phyloP scores from a whole-genome alignment of 2,888 invertebrate species.

The Adineta ricciae region DNA sequence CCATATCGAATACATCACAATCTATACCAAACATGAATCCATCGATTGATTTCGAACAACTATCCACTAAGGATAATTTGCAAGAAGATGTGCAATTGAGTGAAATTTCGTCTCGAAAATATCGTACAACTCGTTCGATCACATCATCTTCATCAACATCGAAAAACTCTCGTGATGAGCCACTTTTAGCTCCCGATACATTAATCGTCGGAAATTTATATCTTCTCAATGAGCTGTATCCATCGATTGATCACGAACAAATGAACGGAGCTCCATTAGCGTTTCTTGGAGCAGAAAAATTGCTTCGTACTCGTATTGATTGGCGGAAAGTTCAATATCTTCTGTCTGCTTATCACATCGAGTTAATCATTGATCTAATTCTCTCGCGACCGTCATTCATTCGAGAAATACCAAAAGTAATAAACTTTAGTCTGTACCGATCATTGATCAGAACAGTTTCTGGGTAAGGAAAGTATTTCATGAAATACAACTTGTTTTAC shows the following conservation, averaged over 20 bases:
- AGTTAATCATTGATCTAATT: not conserved
- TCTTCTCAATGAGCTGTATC: not conserved
- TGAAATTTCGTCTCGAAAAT: not conserved
- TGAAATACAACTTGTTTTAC: not conserved
- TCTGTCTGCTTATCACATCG: not conserved
- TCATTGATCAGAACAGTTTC: not conserved
- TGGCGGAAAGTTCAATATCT: not conserved
- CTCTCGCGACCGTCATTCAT: not conserved
- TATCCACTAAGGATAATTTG: not conserved
- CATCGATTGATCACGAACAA: not conserved
- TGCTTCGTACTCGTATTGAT: not conserved
- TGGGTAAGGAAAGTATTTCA: not conserved
- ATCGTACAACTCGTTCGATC: not conserved
- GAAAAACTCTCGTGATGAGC: not conserved
- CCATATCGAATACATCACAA: not conserved
- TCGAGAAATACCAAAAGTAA: not conserved
- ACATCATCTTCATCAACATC: not conserved
- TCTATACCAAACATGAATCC: not conserved
- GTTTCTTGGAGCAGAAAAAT: not conserved
- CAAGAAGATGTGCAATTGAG: not conserved
- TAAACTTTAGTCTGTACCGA: not conserved
- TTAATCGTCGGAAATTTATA: not conserved
- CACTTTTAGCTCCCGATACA: not conserved
- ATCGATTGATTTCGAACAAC: not conserved
- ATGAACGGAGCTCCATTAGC: not conserved